Base-by-base conservation (phyloP, 2,797 vertebrate genomes). In the Pogonophryne albipinna region DNA sequence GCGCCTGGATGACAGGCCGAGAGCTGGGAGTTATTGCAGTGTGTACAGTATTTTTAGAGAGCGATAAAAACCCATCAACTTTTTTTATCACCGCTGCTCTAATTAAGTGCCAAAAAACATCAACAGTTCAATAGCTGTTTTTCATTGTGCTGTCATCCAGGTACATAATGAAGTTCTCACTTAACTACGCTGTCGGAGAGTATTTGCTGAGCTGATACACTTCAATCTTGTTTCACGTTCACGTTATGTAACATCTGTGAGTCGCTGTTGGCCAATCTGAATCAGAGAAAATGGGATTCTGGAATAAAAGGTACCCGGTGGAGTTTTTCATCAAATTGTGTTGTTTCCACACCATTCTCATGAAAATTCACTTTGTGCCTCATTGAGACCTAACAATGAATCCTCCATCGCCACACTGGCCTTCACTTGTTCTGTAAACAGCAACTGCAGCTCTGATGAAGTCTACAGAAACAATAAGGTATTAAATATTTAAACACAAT, bases 21-120 rank as follows among this genome's bases (percentile, higher is more conserved):
- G 10, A 8, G 44, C 16, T 7, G 41, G 44, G n/a, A 65, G 44
- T 72, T 34, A 75, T 20, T 52, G 49, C 53, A 50, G 41, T 31
- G 42, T 14, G 16, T 12, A 64, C 16, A 38, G 41, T 14, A 51
- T 7, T n/a, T 46, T 17, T 41, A 76, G 63, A 60, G 71, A 50
- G 64, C 60, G 45, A 87, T 66, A 74, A 76, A 76, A 84, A 78
- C 49, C 57, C 55, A 81, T 84, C 72, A 76, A 67, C 27, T 56
- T 78, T 8, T 3, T 86, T 87, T 70, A 84, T 84, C 79, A 58
- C 57, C 44, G 8, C 76, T 65, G 82, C 87, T 91, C 76, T 83
- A 85, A 90, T 90, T 79, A 85, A 75, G 70, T 66, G 74, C 68
- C 71, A 83, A 56, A 17, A 91, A 73, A 84, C 72, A 82, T 87